Conservation (phyloP, 2,888 invertebrate species). For the Lottia scabra region DNA sequence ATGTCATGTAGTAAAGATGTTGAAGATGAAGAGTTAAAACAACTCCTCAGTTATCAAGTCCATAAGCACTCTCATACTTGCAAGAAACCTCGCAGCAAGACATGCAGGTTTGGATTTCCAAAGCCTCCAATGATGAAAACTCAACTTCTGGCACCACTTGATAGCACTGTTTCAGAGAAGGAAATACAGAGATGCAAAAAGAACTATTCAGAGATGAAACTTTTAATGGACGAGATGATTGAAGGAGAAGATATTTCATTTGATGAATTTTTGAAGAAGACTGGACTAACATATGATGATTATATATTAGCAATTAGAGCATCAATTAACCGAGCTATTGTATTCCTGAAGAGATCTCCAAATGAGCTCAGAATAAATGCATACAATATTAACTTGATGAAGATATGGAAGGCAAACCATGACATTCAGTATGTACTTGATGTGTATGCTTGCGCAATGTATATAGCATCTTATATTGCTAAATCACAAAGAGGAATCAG, state of each 20-base stretch:
- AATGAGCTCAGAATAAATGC: too few species aligned
- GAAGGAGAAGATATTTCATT: too few species aligned
- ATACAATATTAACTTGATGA: too few species aligned
- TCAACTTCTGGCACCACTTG: constrained; percentile 27
- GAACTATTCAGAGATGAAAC: too few species aligned
- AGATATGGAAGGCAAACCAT: too few species aligned
- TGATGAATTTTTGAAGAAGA: constrained; percentile 3
- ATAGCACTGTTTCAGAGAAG: constrained; percentile 2
- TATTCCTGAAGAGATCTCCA: constrained; percentile 2
- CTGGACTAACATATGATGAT: constrained; percentile 13
- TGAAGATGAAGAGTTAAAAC: neutral
- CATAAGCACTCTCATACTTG: constrained; percentile 31
- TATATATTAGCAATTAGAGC: constrained; percentile 24
- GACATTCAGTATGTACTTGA: neutral
- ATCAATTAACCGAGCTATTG: constrained; percentile 18
- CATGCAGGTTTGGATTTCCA: constrained; percentile 35
- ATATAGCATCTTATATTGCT: constrained; percentile 37
- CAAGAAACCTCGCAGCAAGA: too few species aligned
- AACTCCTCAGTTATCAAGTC: constrained; percentile 13
- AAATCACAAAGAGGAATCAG: constrained; percentile 41
- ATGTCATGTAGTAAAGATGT: neutral
- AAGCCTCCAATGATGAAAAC: constrained; percentile 28
- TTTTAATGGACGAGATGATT: too few species aligned
- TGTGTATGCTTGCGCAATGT: neutral
- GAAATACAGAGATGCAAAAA: too few species aligned